Evolutionary conservation across 2,113 vertebrate genomes (phyloP), one percentile per base, ranked within the genome.

Genomic region (Spheniscus mendiculus): DNA sequence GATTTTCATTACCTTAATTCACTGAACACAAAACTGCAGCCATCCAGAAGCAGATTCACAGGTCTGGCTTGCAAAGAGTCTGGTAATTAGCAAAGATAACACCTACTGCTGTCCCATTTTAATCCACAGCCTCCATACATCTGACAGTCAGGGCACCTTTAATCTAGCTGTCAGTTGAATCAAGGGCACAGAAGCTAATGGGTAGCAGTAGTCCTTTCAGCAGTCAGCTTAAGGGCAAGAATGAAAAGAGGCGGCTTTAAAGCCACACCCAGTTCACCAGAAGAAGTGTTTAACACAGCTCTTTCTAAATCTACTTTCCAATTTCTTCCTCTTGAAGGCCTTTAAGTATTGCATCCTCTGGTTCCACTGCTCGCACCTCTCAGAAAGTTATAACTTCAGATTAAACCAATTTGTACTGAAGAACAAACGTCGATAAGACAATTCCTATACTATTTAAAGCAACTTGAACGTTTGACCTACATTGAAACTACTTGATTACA

Each of bases 351-450:
- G 4, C 6, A 11, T 23, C 27, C 22, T 53, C 15, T 62, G 5
- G 12, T 44, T 91, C 22, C 32, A 40, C 27, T 27, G 17, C 13
- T 88, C 1, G 0, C 4, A 50, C 17, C 22, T 9, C 34, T 67
- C 10, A 1, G 12, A 56, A 78, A 78, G 23, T 12, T 53, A 0
- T 1, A n/a, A 34, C 6, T 83, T 81, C 38, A n/a, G 10, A 66
- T 40, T 79, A 83, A 91, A 76, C 30, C 18, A 82, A 20, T 12
- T 70, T 5, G 0, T n/a, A 66, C 27, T 22, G 16, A 93, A 90
- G 15, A 66, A 15, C 15, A 52, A 61, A 56, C 13, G 10, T 22
- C 0, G 0, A 19, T 13, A 72, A 19, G 38, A 55, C 9, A 67
- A 30, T 44, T 69, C 29, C 59, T 71, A 9, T n/a, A 32, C 6